Conservation (phyloP, 2,113 vertebrate genomes). For the Rhinoptilus africanus region DNA sequence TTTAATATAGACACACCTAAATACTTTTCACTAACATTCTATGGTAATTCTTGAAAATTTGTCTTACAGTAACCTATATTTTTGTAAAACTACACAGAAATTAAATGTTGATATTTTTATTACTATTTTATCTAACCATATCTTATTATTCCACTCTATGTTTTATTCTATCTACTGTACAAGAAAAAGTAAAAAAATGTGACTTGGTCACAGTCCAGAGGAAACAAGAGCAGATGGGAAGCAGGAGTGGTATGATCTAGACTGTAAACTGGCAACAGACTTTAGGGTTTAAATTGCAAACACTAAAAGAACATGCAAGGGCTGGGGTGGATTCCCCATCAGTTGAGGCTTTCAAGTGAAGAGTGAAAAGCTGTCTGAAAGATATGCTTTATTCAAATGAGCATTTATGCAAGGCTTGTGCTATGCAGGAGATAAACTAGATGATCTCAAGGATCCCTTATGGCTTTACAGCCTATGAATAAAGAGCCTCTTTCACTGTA, state of each 20-base stretch:
- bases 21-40: background rate
- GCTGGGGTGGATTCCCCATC: background rate
- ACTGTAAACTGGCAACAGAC: background rate
- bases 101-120: background rate
- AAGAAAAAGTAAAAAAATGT: background rate
- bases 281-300: background rate
- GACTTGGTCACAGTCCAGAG: background rate
- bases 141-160: background rate
- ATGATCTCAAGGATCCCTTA: slow-evolving; percentile 36
- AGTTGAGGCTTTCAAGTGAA: background rate
- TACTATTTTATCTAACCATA: background rate
- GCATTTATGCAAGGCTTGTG: slow-evolving; percentile 17
- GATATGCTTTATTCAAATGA: background rate
- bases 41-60: background rate
- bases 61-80: background rate
- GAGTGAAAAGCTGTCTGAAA: background rate
- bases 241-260: background rate
- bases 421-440: slow-evolving; percentile 31
- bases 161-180: background rate
- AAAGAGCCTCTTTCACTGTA: slow-evolving; percentile 42
- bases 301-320: background rate
- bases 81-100: background rate
- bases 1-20: background rate
- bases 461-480: slow-evolving; percentile 17
- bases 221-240: slow-evolving; percentile 14